Percentiles rank a stretch among this genome's conserved stretches.
Evolutionary conservation across 2,797 vertebrate species (phyloP).

Genomic region (Mormyrops boulengeri): DNA sequence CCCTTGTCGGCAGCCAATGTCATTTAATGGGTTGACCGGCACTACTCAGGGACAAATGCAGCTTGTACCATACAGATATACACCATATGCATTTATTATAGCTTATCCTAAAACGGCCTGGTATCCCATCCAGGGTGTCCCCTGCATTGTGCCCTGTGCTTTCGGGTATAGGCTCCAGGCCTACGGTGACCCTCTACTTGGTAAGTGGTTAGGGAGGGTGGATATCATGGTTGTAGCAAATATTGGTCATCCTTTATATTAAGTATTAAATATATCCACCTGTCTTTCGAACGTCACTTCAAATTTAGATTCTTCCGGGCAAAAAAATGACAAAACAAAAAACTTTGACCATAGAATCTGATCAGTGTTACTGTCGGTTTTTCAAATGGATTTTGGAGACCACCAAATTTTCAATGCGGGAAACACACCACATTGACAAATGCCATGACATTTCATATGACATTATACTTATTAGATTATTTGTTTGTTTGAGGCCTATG

Average conservation of each 20-base stretch:
- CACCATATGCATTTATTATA: not conserved
- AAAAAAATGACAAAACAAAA: not conserved
- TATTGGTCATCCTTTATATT: not conserved
- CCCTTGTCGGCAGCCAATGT: not conserved
- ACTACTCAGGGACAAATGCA: not conserved
- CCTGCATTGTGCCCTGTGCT: not conserved
- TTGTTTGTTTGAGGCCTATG: not conserved
- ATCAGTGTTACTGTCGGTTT: not conserved
- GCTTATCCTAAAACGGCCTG: not conserved
- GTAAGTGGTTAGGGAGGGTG: not conserved
- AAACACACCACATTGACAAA: constrained; percentile 6
- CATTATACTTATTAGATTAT: constrained; percentile 5
- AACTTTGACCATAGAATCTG: not conserved
- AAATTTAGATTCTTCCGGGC: not conserved
- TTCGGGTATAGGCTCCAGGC: not conserved
- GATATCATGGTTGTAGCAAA: not conserved
- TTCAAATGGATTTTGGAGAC: not conserved
- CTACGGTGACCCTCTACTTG: not conserved
- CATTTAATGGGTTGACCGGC: not conserved
- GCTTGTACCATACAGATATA: not conserved
- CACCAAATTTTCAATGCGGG: not conserved
- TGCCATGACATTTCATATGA: constrained; percentile 6
- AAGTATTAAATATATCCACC: not conserved
- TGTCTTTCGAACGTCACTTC: not conserved
- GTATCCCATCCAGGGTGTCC: not conserved